These are phyloP conservation scores for Microtus pennsylvanicus DNA, from an alignment of 2,113 vertebrate species.

Conservation along the genomic window DNA sequence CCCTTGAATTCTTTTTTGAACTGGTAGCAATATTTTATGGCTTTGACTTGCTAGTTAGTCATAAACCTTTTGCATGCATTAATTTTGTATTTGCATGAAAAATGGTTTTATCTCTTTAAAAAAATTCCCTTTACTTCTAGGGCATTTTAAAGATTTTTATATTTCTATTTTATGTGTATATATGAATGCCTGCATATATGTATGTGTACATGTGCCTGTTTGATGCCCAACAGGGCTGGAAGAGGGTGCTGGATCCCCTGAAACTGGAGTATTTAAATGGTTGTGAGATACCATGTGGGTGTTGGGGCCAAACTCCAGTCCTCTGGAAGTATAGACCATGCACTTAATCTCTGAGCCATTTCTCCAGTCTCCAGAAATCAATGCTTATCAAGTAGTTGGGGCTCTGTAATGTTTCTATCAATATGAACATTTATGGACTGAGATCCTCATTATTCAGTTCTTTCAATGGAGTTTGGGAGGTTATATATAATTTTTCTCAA, in stretches of 20 bases:
- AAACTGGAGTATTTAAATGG: neutral
- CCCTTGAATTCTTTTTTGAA: conserved; percentile 51
- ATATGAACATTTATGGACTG: neutral
- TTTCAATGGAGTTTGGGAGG: neutral
- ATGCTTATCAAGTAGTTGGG: neutral
- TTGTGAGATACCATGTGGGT: neutral
- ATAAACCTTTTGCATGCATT: neutral
- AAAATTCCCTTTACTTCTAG: neutral
- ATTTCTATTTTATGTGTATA: neutral
- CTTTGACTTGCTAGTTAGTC: conserved; percentile 31
- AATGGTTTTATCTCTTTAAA: conserved; percentile 25
- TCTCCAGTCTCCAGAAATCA: neutral
- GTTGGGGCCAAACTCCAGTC: neutral
- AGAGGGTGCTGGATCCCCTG: neutral
- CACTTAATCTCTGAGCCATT: neutral
- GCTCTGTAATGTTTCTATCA: neutral
- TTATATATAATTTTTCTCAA: neutral
- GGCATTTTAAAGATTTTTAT: neutral
- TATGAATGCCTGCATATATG: neutral
- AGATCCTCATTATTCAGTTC: neutral
- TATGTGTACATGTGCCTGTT: neutral
- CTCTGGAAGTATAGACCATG: neutral
- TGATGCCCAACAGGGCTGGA: neutral
- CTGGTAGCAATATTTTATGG: neutral
- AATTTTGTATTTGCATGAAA: conserved; percentile 51